Conservation (phyloP, 2,888 invertebrate species). For the Tipula unca region DNA sequence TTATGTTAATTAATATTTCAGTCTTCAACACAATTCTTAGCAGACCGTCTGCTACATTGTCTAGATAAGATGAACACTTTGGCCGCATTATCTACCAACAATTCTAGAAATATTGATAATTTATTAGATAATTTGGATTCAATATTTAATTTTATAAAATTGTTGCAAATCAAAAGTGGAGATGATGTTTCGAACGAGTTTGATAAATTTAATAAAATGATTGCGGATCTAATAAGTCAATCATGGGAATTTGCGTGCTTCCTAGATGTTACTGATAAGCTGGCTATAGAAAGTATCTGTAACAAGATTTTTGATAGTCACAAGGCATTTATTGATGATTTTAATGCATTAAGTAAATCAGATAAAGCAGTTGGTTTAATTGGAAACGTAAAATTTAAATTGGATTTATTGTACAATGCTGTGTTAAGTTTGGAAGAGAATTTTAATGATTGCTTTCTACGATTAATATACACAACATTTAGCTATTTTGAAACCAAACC, state of each 20-base stretch:
- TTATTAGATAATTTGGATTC: not conserved
- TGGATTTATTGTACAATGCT: not conserved
- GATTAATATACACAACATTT: not conserved
- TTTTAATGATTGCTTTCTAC: not conserved
- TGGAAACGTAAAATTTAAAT: not conserved
- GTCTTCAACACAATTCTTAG: not conserved
- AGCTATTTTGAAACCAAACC: not conserved
- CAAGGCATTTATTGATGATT: not conserved
- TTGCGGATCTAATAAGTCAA: not conserved
- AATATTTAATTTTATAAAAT: not conserved
- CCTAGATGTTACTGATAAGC: not conserved
- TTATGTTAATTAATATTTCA: not conserved
- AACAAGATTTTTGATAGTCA: not conserved
- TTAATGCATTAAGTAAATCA: not conserved
- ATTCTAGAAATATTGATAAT: not conserved
- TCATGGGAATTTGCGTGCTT: not conserved
- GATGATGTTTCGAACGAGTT: not conserved
- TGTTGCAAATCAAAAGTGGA: not conserved
- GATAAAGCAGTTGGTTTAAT: not conserved
- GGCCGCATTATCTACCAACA: not conserved
- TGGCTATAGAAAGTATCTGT: not conserved
- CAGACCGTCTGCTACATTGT: not conserved
- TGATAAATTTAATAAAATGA: not conserved
- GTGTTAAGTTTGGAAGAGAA: not conserved
- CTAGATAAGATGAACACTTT: not conserved